Evolutionary conservation across 2,888 invertebrate genomes (phyloP).

Genomic region (Machimus rusticus): DNA sequence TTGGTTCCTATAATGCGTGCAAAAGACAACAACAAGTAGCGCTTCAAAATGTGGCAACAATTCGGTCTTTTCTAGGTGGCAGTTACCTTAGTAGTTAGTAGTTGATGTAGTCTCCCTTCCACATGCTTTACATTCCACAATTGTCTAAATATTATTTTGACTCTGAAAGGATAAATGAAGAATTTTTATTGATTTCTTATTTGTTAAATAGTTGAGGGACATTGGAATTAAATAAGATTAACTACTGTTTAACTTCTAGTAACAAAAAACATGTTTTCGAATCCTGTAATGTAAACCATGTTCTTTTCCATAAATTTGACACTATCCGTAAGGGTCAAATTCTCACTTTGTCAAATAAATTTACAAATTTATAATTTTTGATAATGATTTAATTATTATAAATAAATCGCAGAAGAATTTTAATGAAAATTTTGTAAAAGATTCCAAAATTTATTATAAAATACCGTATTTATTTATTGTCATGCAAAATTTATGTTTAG

Average conservation of each 20-base stretch:
- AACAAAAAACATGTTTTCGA: too few species aligned
- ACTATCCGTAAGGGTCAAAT: too few species aligned
- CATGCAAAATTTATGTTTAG: too few species aligned
- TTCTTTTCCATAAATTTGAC: too few species aligned
- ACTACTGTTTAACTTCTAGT: not conserved
- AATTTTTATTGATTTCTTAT: not conserved
- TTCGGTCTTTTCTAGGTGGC: not conserved
- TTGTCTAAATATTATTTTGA: conserved; percentile 32
- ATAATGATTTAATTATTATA: too few species aligned
- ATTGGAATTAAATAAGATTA: not conserved
- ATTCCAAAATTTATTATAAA: too few species aligned
- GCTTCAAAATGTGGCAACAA: conserved; percentile 1
- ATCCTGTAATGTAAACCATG: too few species aligned
- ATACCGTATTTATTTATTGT: too few species aligned
- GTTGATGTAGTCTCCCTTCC: conserved; percentile 38
- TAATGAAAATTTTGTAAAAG: too few species aligned
- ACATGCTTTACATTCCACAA: conserved; percentile 30
- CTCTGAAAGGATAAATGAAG: conserved; percentile 15
- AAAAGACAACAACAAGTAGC: not conserved
- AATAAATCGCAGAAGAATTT: too few species aligned
- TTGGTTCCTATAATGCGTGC: conserved; percentile 40
- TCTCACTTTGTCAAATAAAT: too few species aligned
- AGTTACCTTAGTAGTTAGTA: conserved; percentile 42
- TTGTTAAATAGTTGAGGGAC: not conserved
- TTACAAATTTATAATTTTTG: too few species aligned